phyloP scores from a whole-genome alignment of 2,113 vertebrate genomes.

The Otocyon megalotis region DNA sequence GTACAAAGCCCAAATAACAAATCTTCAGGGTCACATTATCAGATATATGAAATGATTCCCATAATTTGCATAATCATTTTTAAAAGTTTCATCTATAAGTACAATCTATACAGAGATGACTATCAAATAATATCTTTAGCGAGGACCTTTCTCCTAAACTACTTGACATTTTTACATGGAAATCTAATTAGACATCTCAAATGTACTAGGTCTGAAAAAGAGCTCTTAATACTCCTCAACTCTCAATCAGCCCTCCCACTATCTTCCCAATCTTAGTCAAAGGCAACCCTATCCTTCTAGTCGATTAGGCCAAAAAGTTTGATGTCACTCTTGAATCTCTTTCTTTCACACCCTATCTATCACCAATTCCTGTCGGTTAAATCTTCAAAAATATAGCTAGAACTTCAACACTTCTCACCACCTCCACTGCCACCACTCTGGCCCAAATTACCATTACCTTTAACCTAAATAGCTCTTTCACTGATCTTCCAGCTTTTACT shows the following conservation, averaged over 20 bases:
- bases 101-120: background rate
- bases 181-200: constrained; percentile 11
- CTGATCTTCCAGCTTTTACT: background rate
- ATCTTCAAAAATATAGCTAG: background rate
- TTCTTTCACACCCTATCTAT: background rate
- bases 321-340: background rate
- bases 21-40: constrained; percentile 6
- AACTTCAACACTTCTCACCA: background rate
- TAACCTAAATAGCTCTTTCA: background rate
- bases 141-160: background rate
- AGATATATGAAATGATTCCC: constrained; percentile 33
- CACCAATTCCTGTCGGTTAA: background rate
- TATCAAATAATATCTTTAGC: background rate
- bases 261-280: background rate
- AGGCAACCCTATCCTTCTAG: background rate
- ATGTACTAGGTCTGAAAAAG: background rate
- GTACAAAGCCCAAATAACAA: constrained; percentile 44
- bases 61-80: background rate
- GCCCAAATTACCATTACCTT: background rate
- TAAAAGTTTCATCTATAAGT: background rate
- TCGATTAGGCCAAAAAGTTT: background rate
- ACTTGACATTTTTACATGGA: background rate
- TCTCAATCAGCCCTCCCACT: background rate
- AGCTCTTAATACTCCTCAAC: background rate
- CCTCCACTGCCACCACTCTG: background rate